Percentiles rank a stretch among this genome's conserved stretches.
These are phyloP conservation scores for Sciurus niger DNA, from an alignment of 2,113 vertebrate genomes.

Conservation along the genomic window DNA sequence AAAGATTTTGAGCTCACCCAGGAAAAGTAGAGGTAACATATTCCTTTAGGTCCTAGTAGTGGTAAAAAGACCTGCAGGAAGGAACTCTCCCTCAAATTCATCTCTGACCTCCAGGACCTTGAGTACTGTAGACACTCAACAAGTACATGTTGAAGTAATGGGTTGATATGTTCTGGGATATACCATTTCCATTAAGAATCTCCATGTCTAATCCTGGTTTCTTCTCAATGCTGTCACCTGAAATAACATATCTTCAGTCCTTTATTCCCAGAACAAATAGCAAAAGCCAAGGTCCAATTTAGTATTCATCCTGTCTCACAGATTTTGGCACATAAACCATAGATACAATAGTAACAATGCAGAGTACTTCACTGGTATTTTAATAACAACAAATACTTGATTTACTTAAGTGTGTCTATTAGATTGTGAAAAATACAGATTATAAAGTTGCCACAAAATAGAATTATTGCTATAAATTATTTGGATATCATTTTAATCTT, in stretches of 20 bases:
- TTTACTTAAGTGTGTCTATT: not conserved
- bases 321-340: not conserved
- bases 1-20: not conserved
- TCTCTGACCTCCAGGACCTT: not conserved
- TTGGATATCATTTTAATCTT: not conserved
- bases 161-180: not conserved
- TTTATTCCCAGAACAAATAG: slow-evolving; percentile 8
- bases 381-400: not conserved
- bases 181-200: not conserved
- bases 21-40: not conserved
- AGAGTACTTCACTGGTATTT: not conserved
- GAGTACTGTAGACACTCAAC: not conserved
- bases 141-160: not conserved
- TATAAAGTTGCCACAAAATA: slow-evolving; percentile 2
- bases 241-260: not conserved
- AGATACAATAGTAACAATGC: not conserved
- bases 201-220: not conserved
- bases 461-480: not conserved
- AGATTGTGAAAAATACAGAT: not conserved
- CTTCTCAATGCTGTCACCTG: not conserved
- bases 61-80: not conserved
- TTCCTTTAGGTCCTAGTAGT: not conserved
- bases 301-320: not conserved
- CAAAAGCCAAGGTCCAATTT: not conserved
- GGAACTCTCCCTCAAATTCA: not conserved